Conservation (phyloP, 1,140 invertebrate species). For the Meloidogyne chitwoodi region DNA sequence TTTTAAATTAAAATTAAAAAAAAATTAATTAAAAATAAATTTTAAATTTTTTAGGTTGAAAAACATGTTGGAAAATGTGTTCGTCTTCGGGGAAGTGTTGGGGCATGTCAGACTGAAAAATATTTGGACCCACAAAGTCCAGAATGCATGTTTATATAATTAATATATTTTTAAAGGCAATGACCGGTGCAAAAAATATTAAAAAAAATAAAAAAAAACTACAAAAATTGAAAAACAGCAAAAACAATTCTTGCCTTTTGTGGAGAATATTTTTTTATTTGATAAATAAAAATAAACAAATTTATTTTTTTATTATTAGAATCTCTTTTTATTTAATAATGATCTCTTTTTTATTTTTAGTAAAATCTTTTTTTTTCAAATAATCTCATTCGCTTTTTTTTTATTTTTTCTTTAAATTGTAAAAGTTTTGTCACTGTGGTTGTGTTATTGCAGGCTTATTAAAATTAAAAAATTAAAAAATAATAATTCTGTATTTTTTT, state of each 20-base stretch:
- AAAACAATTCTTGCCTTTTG: background rate
- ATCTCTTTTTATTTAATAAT: background rate
- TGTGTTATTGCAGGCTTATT: no score
- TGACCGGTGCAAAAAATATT: background rate
- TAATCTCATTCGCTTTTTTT: no score
- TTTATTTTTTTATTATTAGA: background rate
- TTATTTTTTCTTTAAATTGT: no score
- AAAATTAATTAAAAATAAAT: background rate
- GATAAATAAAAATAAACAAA: background rate
- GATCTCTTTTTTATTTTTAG: no score
- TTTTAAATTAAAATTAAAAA: no score
- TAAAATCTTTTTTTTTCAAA: no score
- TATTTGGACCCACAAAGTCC: slow-evolving; percentile 18
- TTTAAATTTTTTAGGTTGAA: slow-evolving; percentile 5
- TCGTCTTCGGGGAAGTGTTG: slow-evolving; percentile 15
- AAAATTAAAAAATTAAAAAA: no score
- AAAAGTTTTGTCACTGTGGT: no score
- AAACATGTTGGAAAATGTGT: slow-evolving; percentile 21
- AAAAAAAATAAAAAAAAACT: background rate
- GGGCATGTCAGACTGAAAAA: slow-evolving; percentile 18
- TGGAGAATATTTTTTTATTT: background rate
- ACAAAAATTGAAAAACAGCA: background rate
- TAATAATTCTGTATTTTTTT: no score
- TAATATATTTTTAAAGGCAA: background rate
- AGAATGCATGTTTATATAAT: slow-evolving; percentile 21